A percentile compares a stretch with the other conserved stretches of the same genome.
Evolutionary conservation across 2,797 vertebrate species (phyloP).

Genomic region (Salmo trutta): DNA sequence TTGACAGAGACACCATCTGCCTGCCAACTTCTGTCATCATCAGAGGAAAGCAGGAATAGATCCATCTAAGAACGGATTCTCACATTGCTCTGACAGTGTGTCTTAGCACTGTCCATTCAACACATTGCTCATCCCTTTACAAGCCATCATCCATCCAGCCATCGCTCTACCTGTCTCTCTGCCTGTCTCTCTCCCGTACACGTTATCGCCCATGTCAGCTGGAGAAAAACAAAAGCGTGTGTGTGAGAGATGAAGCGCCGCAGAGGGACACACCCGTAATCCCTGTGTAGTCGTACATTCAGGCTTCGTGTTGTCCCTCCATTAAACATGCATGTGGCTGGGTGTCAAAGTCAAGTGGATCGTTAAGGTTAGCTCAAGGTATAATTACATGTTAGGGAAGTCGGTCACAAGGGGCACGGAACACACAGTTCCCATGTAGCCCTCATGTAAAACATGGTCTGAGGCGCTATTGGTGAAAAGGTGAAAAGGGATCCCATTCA

Average conservation of each 20-base stretch:
- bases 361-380: slow-evolving; percentile 23
- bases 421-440: neutral
- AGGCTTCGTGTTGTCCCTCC: slow-evolving; percentile 25
- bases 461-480: slow-evolving; percentile 1
- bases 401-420: slow-evolving; percentile 15
- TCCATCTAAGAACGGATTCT: slow-evolving; percentile 21
- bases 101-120: neutral
- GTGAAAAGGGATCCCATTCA: slow-evolving; percentile 18
- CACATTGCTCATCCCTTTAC: neutral
- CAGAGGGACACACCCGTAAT: neutral
- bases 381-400: slow-evolving; percentile 31
- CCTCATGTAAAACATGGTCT: slow-evolving; percentile 27
- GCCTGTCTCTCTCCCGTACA: neutral
- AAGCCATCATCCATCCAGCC: neutral
- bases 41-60: slow-evolving; percentile 51
- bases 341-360: slow-evolving; percentile 14
- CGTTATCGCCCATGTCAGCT: neutral
- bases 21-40: slow-evolving; percentile 55
- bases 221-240: neutral
- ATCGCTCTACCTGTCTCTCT: no score
- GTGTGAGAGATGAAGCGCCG: neutral
- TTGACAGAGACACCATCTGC: slow-evolving; percentile 69
- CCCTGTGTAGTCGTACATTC: neutral
- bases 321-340: slow-evolving; percentile 61
- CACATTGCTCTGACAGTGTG: slow-evolving; percentile 28